A percentile compares a stretch with the other conserved stretches of the same genome.
These are phyloP conservation scores for Pampusana beccarii DNA, from an alignment of 2,113 vertebrate genomes.

Conservation along the genomic window DNA sequence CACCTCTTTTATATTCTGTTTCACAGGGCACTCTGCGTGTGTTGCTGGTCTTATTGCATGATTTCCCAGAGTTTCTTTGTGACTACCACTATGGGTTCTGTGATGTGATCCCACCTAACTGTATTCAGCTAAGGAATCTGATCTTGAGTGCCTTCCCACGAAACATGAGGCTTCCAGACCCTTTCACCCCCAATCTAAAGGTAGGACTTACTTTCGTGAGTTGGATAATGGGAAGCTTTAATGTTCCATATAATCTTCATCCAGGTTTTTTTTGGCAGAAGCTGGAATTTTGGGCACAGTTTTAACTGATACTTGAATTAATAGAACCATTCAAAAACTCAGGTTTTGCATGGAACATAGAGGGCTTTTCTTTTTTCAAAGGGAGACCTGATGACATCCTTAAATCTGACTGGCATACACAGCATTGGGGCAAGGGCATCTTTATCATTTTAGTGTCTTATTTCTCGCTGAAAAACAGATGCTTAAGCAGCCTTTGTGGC, in stretches of 20 bases:
- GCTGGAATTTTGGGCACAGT: background rate
- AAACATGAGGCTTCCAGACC: slow-evolving; percentile 99
- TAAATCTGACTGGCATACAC: background rate
- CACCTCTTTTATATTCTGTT: background rate
- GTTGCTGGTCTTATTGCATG: slow-evolving; percentile 94
- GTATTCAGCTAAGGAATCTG: slow-evolving; percentile 98
- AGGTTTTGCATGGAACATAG: background rate
- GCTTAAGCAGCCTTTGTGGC: background rate
- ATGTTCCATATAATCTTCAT: background rate
- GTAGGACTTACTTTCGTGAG: slow-evolving; percentile 64
- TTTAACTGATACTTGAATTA: background rate
- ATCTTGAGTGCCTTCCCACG: slow-evolving; percentile 99
- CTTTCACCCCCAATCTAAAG: slow-evolving; percentile 98
- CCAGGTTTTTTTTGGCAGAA: background rate
- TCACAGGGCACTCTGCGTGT: slow-evolving; percentile 94
- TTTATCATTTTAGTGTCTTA: background rate
- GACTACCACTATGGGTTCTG: slow-evolving; percentile 99
- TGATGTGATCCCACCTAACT: slow-evolving; percentile 98
- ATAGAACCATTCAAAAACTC: background rate
- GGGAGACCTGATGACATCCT: background rate
- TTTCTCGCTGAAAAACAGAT: background rate
- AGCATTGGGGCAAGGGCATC: background rate
- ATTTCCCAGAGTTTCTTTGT: slow-evolving; percentile 99
- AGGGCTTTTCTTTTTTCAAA: background rate
- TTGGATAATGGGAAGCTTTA: background rate